These are phyloP conservation scores for Sarcophaga caerulescens DNA, from an alignment of 2,888 invertebrate genomes.

Conservation along the genomic window DNA sequence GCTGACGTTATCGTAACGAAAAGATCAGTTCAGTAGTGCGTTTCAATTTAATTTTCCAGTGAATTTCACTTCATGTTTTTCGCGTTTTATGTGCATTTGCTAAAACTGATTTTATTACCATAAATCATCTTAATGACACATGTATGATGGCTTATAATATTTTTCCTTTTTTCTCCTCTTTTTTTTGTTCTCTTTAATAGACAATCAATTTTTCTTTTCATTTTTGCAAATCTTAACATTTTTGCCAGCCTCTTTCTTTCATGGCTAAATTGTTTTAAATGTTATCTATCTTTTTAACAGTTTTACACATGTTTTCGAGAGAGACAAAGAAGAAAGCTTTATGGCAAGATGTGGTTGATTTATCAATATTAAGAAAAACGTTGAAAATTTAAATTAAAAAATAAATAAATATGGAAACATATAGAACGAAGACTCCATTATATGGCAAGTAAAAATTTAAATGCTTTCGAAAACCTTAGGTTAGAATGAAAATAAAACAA, in stretches of 20 bases:
- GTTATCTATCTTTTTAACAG: background rate
- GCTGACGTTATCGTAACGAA: conserved; percentile 65
- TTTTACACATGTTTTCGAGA: background rate
- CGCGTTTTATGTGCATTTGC: conserved; percentile 23
- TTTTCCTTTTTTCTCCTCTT: background rate
- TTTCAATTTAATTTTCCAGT: conserved; percentile 67
- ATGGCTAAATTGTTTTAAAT: conserved; percentile 16
- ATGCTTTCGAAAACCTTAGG: too few species aligned
- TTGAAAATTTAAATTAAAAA: too few species aligned
- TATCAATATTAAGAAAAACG: background rate
- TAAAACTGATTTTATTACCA: conserved; percentile 56
- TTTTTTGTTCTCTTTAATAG: conserved; percentile 27
- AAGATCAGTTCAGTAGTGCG: conserved; percentile 67
- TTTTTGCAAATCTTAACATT: background rate
- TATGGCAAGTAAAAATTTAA: background rate
- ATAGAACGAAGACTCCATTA: background rate
- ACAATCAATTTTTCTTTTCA: conserved; percentile 16
- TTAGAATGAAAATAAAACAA: too few species aligned
- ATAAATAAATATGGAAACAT: background rate
- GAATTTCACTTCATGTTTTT: conserved; percentile 65
- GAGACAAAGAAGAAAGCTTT: conserved; percentile 15
- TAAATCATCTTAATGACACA: conserved; percentile 67
- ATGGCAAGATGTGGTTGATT: background rate
- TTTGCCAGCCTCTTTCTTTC: background rate
- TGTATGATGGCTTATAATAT: conserved; percentile 59